A percentile compares a stretch with the other conserved stretches of the same genome.
Conservation (phyloP, 1,140 invertebrate genomes). For the Heterodera carotae region DNA sequence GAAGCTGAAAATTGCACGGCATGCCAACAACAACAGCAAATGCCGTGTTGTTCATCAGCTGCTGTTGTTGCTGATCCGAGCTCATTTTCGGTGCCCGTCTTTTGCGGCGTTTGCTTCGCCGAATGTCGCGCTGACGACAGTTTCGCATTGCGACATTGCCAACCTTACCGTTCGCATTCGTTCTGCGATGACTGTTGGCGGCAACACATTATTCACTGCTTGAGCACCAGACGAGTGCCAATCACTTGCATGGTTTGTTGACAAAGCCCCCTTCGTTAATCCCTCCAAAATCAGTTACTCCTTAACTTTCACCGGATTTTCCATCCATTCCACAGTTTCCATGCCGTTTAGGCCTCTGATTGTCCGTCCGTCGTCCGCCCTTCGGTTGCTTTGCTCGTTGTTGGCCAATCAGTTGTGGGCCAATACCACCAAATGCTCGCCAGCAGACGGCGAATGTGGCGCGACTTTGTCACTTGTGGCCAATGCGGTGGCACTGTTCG, state of each 20-base stretch:
- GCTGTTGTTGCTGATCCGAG: background rate
- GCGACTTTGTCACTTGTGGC: background rate
- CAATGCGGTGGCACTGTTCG: background rate
- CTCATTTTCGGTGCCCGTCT: background rate
- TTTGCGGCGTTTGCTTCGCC: slow-evolving; percentile 11
- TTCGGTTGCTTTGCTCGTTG: background rate
- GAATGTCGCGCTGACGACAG: background rate
- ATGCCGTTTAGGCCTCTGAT: background rate
- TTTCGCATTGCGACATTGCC: background rate
- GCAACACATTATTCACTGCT: background rate
- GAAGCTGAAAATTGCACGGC: no score
- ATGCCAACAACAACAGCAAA: no score
- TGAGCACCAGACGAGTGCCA: background rate
- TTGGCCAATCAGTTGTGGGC: background rate
- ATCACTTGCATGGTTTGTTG: slow-evolving; percentile 5
- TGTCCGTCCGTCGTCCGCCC: slow-evolving; percentile 3
- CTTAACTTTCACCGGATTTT: background rate
- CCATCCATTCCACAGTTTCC: no score
- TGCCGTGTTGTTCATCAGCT: background rate
- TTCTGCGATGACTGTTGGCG: slow-evolving; percentile 7
- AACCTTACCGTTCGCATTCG: background rate
- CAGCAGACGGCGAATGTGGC: background rate
- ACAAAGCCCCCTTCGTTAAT: background rate
- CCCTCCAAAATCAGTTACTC: background rate
- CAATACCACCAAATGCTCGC: background rate